Base-by-base conservation (phyloP, 2,797 vertebrate species). In the Hylomyscus alleni region DNA sequence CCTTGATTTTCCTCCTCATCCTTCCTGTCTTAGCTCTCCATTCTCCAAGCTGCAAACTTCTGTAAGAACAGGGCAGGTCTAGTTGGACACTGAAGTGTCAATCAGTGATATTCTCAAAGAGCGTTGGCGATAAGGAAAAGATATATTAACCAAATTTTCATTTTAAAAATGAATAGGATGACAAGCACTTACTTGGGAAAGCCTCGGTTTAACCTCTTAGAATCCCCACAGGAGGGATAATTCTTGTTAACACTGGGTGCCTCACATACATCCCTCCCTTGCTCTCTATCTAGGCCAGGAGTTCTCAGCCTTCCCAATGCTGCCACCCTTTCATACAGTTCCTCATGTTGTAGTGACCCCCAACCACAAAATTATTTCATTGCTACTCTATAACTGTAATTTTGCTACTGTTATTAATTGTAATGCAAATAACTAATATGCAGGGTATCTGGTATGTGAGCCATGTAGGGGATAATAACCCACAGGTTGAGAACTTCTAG, bases 211-310 rank as follows among this genome's bases (percentile, higher is more conserved):
- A 52, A 69, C 62, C 31, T n/a, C 60, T 24, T 22, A 85, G 62
- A 69, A n/a, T 67, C 44, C 9, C 31, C 1, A 34, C 20, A 3
- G 62, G 12, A 69, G 44, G 29, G 31, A 52, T 24, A 47, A 85
- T n/a, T 6, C 44, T 67, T 34, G 26, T 34, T 6, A 69, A 69
- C 31, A 26, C 37, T 44, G 34, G 14, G 22, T 37, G 29, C 19
- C 5, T 20, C 4, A 3, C 9, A 7, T 5, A 10, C 1, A 6
- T 6, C 34, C 54, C 19, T 29, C 7, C 4, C 24, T n/a, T 56
- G 22, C 37, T 10, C 29, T 78, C 6, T 58, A 72, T 31, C 15
- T 26, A 78, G 24, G 22, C 6, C 50, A 67, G 40, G 31, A 6
- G 29, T 50, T 67, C 62, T 22, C 31, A 85, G 9, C 31, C 40